Evolutionary conservation across 2,113 vertebrate genomes (phyloP).

Genomic region (Pachycephala philippinensis): DNA sequence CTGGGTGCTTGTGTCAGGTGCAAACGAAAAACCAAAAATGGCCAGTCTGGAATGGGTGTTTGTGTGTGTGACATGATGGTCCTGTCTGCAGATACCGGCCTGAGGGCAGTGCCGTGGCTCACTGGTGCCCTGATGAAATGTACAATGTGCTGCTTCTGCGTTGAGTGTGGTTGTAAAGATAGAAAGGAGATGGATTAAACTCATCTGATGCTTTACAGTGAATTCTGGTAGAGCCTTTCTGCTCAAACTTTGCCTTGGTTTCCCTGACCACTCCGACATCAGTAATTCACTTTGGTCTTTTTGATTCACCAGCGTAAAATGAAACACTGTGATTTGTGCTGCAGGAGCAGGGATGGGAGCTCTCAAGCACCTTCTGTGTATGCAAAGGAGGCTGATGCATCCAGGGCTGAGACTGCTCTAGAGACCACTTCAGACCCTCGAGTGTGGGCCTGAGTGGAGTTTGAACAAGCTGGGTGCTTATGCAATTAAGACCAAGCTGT

Average conservation of each 20-base stretch:
- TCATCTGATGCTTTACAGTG: rapidly evolving
- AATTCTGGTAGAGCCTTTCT: not conserved
- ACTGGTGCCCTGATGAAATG: not conserved
- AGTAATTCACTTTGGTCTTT: not conserved
- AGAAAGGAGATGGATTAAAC: not conserved
- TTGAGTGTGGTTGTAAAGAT: not conserved
- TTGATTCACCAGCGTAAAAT: not conserved
- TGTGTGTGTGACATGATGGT: not conserved
- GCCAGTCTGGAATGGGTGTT: not conserved
- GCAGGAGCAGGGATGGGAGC: not conserved
- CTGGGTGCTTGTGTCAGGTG: not conserved
- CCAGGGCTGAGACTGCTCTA: not conserved
- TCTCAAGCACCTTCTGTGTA: not conserved
- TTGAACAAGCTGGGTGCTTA: not conserved
- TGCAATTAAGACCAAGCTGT: not conserved
- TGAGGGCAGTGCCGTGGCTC: not conserved
- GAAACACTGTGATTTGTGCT: rapidly evolving
- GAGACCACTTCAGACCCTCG: not conserved
- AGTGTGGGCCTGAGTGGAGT: not conserved
- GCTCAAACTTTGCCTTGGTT: not conserved
- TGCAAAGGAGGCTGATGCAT: not conserved
- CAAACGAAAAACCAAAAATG: not conserved
- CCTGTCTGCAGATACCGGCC: not conserved
- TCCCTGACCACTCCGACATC: not conserved
- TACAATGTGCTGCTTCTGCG: not conserved